A percentile compares a stretch with the other conserved stretches of the same genome.
These are phyloP conservation scores for Aleadryas rufinucha DNA, from an alignment of 2,113 vertebrate species.

Conservation along the genomic window DNA sequence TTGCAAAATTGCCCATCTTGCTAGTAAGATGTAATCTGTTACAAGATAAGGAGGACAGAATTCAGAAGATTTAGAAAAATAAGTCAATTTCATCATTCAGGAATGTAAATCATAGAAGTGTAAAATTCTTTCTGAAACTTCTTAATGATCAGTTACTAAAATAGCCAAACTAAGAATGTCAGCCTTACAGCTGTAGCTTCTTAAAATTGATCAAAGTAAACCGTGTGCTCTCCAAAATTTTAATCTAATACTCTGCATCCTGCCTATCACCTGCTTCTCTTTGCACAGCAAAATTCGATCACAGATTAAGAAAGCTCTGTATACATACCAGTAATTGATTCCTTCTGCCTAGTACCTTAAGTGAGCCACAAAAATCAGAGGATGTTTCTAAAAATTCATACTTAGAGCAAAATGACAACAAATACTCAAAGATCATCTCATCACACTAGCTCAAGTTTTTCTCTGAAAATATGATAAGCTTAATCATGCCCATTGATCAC, in stretches of 20 bases:
- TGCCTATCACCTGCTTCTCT: not conserved
- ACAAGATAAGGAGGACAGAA: not conserved
- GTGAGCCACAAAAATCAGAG: not conserved
- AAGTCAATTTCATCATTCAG: not conserved
- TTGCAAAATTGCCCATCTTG: not conserved
- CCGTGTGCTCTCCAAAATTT: not conserved
- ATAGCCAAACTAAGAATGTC: slow-evolving; percentile 3
- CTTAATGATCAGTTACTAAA: slow-evolving; percentile 45
- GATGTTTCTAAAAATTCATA: not conserved
- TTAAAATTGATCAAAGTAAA: not conserved
- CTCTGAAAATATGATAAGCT: not conserved
- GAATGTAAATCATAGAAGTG: slow-evolving; percentile 14
- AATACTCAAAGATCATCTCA: not conserved
- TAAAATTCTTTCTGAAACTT: slow-evolving; percentile 10
- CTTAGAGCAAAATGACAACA: not conserved
- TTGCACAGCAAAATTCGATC: not conserved
- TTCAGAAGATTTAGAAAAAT: slow-evolving; percentile 2
- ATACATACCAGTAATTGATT: not conserved
- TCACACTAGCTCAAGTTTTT: not conserved
- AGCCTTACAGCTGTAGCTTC: slow-evolving; percentile 43
- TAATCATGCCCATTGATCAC: not conserved
- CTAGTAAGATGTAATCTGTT: not conserved
- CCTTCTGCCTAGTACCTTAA: not conserved
- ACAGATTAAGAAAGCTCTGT: not conserved
- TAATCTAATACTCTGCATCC: not conserved